Evolutionary conservation across 2,797 vertebrate species (phyloP).

Genomic region (Coccyzus lansbergi): DNA sequence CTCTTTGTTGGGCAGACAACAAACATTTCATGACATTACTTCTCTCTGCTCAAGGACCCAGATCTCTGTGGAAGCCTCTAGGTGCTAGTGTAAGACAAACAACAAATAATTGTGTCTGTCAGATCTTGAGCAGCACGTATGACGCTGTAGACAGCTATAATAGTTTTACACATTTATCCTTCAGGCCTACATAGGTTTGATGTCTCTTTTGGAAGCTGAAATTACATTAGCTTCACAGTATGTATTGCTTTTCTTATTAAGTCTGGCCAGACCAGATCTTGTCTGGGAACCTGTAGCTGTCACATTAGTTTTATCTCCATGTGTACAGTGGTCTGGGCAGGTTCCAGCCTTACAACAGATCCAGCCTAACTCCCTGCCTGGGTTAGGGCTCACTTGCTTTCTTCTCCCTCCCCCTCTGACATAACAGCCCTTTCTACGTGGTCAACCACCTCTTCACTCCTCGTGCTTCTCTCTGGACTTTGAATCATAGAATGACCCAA

Average conservation of each 20-base stretch:
- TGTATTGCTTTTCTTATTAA: neutral
- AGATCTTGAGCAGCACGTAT: neutral
- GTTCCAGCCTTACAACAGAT: neutral
- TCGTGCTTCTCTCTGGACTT: neutral
- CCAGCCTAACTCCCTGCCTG: neutral
- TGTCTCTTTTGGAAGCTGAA: neutral
- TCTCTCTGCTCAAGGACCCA: neutral
- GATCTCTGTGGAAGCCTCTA: neutral
- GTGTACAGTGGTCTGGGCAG: fast-evolving
- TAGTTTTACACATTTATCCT: neutral
- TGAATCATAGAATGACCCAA: too few species aligned
- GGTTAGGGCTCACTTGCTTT: neutral
- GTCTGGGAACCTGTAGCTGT: neutral
- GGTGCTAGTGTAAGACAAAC: neutral
- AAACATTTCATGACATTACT: neutral
- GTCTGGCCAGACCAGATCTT: neutral
- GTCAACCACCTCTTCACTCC: neutral
- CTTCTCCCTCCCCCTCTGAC: neutral
- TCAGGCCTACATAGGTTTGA: neutral
- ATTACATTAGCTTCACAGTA: neutral
- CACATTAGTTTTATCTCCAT: neutral
- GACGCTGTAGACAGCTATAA: neutral
- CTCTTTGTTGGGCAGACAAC: neutral
- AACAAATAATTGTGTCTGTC: neutral
- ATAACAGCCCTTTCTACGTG: neutral